Conservation (phyloP, 2,113 vertebrate species). For the Xyliphius kryptos region DNA sequence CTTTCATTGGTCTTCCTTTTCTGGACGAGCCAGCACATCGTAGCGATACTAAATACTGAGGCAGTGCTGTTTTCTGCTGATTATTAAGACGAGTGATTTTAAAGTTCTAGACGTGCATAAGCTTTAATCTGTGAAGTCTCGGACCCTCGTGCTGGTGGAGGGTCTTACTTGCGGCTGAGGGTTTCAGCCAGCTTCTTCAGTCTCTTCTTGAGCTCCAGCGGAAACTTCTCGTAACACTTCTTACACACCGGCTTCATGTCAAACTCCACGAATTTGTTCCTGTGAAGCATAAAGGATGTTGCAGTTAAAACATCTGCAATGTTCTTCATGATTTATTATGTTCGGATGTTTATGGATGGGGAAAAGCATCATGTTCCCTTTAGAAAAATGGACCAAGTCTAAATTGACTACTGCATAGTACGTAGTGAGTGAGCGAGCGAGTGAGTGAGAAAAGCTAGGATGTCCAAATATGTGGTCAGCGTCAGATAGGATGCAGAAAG, state of each 20-base stretch:
- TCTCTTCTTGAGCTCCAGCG: slow-evolving; percentile 95
- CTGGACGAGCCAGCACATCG: neutral
- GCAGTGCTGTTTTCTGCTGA: neutral
- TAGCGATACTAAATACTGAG: neutral
- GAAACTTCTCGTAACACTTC: slow-evolving; percentile 98
- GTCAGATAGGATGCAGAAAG: no score
- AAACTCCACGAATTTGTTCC: slow-evolving; percentile 99
- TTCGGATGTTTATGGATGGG: no score
- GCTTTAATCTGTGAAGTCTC: neutral
- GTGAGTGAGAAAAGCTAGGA: no score
- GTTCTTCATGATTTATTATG: neutral
- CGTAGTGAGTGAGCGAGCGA: no score
- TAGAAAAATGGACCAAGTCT: no score
- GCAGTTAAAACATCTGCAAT: neutral
- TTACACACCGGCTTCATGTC: slow-evolving; percentile 99
- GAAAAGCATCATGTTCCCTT: no score
- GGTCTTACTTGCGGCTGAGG: slow-evolving; percentile 79
- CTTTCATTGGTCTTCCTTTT: no score
- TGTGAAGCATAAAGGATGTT: slow-evolving; percentile 51
- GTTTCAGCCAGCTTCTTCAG: slow-evolving; percentile 96
- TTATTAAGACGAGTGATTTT: slow-evolving; percentile 7
- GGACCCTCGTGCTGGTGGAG: slow-evolving; percentile 1
- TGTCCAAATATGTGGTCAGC: no score
- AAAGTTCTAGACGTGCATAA: neutral
- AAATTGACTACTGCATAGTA: no score